These are phyloP conservation scores for Acrocera orbiculus DNA, from an alignment of 2,888 invertebrate genomes.

Conservation along the genomic window DNA sequence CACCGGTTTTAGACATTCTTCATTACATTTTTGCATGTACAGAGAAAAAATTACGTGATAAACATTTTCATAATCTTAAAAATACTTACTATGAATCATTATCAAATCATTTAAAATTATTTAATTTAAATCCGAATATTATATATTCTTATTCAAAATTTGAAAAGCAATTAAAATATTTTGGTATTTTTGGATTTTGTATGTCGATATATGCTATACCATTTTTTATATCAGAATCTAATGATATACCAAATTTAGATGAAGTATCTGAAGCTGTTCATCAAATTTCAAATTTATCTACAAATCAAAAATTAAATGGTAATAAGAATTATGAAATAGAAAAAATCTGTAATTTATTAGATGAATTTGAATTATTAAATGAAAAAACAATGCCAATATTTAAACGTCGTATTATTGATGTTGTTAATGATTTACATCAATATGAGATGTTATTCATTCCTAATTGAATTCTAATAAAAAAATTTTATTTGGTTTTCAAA, in stretches of 20 bases:
- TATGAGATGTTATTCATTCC: conserved; percentile 16
- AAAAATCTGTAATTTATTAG: conserved; percentile 15
- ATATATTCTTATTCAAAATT: conserved; percentile 18
- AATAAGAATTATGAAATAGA: conserved; percentile 7
- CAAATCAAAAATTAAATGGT: no score
- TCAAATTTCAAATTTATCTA: neutral
- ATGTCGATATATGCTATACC: conserved; percentile 22
- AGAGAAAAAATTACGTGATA: conserved; percentile 19
- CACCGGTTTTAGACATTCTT: conserved; percentile 22
- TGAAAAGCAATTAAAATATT: conserved; percentile 18
- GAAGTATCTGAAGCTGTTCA: conserved; percentile 18
- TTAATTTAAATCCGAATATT: conserved; percentile 13
- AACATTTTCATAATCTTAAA: conserved; percentile 19
- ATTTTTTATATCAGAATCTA: conserved; percentile 20
- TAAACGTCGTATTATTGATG: conserved; percentile 18
- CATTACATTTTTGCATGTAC: conserved; percentile 23
- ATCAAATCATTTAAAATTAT: conserved; percentile 13
- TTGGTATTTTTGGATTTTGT: conserved; percentile 21
- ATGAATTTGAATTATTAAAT: conserved; percentile 18
- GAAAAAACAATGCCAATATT: conserved; percentile 20
- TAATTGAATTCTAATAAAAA: no score
- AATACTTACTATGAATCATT: conserved; percentile 18
- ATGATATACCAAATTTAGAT: conserved; percentile 20
- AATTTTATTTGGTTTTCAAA: no score
- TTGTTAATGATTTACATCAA: conserved; percentile 18